Base-by-base conservation (phyloP, 2,888 invertebrate species). In the Drosophila melanocephala region DNA sequence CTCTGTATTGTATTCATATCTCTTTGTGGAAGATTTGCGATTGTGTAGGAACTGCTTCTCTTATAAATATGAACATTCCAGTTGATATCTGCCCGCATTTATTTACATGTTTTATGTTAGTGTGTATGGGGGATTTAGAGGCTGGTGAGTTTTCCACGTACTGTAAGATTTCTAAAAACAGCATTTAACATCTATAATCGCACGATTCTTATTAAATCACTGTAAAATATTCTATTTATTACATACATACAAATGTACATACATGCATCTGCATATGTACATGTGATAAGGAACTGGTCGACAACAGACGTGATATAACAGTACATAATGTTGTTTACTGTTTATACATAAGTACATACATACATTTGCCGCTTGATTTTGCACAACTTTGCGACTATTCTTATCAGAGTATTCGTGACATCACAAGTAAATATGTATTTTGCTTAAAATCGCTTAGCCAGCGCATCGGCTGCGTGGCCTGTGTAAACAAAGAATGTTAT, bases 401-500 rank as follows among this genome's bases (percentile, higher is more conserved):
- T 44, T 56, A 63, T 63, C 47, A 62, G 9, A 14, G 26, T 22
- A 28, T 16, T 55, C 59, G 47, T 72, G 76, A 72, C 63, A 44
- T 67, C 72, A 67, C 47, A 30, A 35, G 42, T 19, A 42, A 19
- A 35, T 37, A 56, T 37, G 14, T 55, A 28, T 32, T 53, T 56
- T 44, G 53, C 44, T 5, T 37, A 59, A 58, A 42, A 51, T 44
- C 47, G 26, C 26, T 55, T 7, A 60, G 53, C 67, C 71, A 58
- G 19, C 44, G 14, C 44, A 53, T 51, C 66, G 66, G 53, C 65
- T 77, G 61, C 52, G 42, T 12, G 16, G 53, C 12, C 28, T 47
- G 30, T 10, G 16, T 19, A 65, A 59, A 69, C 63, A 77, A 73
- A 60, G 62, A 30, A 59, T 10, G 32, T 61, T 65, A 61, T 65